phyloP scores from a whole-genome alignment of 2,797 vertebrate genomes.

The Pangasius macronema region DNA sequence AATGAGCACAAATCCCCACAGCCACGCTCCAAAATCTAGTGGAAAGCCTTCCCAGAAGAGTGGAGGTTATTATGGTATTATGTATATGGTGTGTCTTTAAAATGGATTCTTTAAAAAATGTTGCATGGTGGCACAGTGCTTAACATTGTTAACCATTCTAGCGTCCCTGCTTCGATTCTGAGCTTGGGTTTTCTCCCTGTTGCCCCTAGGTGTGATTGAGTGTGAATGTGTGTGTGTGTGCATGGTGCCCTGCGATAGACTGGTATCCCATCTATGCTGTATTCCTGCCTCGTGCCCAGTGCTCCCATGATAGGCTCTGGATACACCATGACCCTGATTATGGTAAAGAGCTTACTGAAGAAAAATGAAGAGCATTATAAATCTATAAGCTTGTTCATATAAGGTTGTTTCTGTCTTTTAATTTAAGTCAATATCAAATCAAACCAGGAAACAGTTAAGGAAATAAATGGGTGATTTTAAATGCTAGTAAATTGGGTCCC shows the following conservation, averaged over 20 bases:
- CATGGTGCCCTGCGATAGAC: too few relatives aligned
- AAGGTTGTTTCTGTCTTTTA: not conserved
- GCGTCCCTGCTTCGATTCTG: not conserved
- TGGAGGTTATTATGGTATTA: not conserved
- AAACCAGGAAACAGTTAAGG: not conserved
- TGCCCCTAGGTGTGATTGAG: not conserved
- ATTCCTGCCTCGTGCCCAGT: not conserved
- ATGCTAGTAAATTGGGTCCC: slow-evolving; percentile 17
- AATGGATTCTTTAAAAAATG: not conserved
- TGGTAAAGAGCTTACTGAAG: not conserved
- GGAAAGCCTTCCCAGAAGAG: not conserved
- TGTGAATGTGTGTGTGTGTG: not conserved
- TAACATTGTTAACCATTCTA: not conserved
- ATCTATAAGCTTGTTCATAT: not conserved
- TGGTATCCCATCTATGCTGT: not conserved
- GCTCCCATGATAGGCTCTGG: not conserved
- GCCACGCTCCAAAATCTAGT: not conserved
- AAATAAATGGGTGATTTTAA: not conserved
- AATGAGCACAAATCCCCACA: not conserved
- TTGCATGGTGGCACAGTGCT: not conserved
- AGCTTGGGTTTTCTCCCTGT: not conserved
- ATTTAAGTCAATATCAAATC: not conserved
- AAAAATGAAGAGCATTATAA: not conserved
- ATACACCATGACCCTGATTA: not conserved
- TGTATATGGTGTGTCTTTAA: not conserved